Base-by-base conservation (phyloP, 2,888 invertebrate genomes). In the Tuta absoluta region DNA sequence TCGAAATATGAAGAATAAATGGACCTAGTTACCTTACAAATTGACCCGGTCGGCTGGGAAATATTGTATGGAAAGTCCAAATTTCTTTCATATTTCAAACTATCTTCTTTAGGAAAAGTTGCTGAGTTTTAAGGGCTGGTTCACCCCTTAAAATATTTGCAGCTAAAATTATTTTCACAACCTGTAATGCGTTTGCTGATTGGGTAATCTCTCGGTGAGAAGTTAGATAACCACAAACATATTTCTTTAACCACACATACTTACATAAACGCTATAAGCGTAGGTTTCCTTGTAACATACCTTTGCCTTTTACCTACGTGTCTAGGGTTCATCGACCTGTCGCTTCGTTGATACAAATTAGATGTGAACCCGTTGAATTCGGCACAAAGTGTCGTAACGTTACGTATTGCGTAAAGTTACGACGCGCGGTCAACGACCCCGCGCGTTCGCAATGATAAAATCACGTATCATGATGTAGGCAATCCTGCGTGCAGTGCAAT, bases 401-500 rank as follows among this genome's bases (percentile, higher is more conserved):
- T 38, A 62, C 37, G 38, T 62, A 28, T 63, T 63, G 63, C 63
- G 63, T 63, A 63, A 63, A 63, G 41, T 41, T 62, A 38, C 23
- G 62, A 28, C 33, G 56, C n/a, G 24, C 38, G 63, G 53, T 56
- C 63, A 24, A 41, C 28, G 37, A 63, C 63, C 63, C 33, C 23
- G 28, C 56, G 21, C 38, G n/a, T 24, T 23, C 21, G 56, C 63
- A 61, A 61, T 61, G 56, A 63, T 63, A 63, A 53, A 38, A 56
- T 63, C 56, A 56, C 56, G 53, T 1, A 1, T 61, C 21, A 28
- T 61, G 7, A 51, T 23, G 21, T 23, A 23, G 51, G 21, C 51
- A 51, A 12, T 51, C 51, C 51, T 23, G 23, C 49, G 19, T 49
- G 11, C 17, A 23, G 19, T 23, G 51, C 51, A 51, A 51, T 45